phyloP scores from a whole-genome alignment of 2,113 vertebrate species.

The Hippocampus zosterae region DNA sequence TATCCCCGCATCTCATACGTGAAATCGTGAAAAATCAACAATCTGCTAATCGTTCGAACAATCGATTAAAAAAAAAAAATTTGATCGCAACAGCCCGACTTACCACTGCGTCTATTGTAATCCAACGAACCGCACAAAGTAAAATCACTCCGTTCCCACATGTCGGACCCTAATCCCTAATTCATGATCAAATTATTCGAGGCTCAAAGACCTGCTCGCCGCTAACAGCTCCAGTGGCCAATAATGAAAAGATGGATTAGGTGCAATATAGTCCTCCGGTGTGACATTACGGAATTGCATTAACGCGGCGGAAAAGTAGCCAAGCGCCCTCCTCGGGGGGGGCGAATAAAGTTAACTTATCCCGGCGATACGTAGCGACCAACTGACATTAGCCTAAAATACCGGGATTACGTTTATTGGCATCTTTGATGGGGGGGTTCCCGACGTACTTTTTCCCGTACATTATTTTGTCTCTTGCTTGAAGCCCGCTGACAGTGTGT shows the following conservation, averaged over 20 bases:
- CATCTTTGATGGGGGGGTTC: neutral
- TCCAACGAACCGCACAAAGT: neutral
- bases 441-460: neutral
- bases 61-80: neutral
- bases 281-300: slow-evolving; percentile 5
- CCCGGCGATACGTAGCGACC: neutral
- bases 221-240: neutral
- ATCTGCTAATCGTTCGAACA: neutral
- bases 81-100: neutral
- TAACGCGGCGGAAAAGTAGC: neutral
- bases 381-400: slow-evolving; percentile 5
- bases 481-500: neutral
- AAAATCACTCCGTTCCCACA: neutral
- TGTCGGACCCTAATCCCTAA: neutral
- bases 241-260: neutral
- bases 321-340: neutral
- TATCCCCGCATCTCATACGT: too few species aligned
- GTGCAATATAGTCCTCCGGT: slow-evolving; percentile 2
- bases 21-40: too few species aligned
- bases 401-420: neutral
- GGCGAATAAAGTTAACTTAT: neutral
- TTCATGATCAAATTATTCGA: neutral
- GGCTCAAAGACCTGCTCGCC: neutral
- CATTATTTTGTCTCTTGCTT: neutral
- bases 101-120: neutral